phyloP scores from a whole-genome alignment of 2,113 vertebrate species.

The Perca fluviatilis region DNA sequence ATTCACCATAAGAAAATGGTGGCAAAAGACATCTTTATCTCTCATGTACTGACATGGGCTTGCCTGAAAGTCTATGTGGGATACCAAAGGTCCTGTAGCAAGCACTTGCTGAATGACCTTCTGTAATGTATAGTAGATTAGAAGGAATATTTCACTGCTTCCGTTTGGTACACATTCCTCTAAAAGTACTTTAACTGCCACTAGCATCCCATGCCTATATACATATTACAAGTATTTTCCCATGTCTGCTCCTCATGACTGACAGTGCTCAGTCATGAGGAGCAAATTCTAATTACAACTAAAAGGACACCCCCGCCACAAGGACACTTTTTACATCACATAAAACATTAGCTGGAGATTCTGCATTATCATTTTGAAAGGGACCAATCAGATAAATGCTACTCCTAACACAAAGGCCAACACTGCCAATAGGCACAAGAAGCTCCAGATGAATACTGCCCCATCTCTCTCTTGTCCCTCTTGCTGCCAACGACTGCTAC shows the following conservation, averaged over 20 bases:
- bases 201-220: conserved; percentile 46
- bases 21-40: conserved; percentile 69
- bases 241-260: conserved; percentile 31
- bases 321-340: conserved; percentile 55
- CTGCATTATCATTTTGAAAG: conserved; percentile 55
- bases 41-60: conserved; percentile 70
- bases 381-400: conserved; percentile 71
- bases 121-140: conserved; percentile 63
- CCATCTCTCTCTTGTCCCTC: conserved; percentile 70
- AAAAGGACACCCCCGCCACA: conserved; percentile 44
- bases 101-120: conserved; percentile 72
- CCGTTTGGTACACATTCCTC: conserved; percentile 46
- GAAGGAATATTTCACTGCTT: conserved; percentile 48
- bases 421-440: conserved; percentile 78
- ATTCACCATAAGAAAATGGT: conserved; percentile 28
- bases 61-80: conserved; percentile 42
- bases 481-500: conserved; percentile 70
- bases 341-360: conserved; percentile 51
- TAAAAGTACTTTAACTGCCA: conserved; percentile 70
- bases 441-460: conserved; percentile 70
- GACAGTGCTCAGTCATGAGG: conserved; percentile 47
- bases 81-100: conserved; percentile 76
- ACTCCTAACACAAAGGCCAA: conserved; percentile 55
- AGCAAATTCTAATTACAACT: conserved; percentile 25
- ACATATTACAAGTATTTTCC: conserved; percentile 30